Evolutionary conservation across 2,888 invertebrate genomes (phyloP).

Genomic region (Conops quadrifasciatus): DNA sequence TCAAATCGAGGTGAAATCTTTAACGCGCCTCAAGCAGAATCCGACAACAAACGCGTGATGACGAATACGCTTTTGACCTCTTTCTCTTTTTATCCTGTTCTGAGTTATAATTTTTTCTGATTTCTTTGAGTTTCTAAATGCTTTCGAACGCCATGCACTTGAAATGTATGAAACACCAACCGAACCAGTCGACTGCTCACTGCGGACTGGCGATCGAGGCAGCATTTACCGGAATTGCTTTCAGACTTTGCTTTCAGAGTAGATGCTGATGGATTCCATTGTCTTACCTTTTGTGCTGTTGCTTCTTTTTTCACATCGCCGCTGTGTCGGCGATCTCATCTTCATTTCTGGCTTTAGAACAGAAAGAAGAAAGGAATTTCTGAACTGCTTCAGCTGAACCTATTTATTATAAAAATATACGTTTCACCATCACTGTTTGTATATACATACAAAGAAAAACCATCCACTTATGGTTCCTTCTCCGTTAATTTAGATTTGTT

Average conservation of each 20-base stretch:
- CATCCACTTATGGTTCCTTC: no score
- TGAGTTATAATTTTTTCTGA: not conserved
- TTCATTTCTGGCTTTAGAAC: not conserved
- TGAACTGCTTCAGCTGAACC: not conserved
- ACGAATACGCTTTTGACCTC: slow-evolving; percentile 15
- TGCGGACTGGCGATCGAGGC: slow-evolving; percentile 61
- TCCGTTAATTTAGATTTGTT: no score
- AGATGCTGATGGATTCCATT: slow-evolving; percentile 37
- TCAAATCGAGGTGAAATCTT: no score
- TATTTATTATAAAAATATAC: no score
- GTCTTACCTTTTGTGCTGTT: slow-evolving; percentile 20
- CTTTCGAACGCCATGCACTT: slow-evolving; percentile 25
- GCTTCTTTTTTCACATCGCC: slow-evolving; percentile 16
- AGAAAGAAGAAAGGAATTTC: not conserved
- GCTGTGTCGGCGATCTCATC: not conserved
- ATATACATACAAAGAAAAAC: no score
- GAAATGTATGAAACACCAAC: slow-evolving; percentile 47
- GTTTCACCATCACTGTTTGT: no score
- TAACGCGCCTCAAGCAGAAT: not conserved
- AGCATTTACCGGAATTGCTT: slow-evolving; percentile 61
- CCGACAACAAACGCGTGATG: not conserved
- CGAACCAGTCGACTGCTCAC: slow-evolving; percentile 62
- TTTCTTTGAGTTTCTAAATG: not conserved
- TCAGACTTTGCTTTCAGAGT: slow-evolving; percentile 53
- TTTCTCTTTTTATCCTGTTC: slow-evolving; percentile 9